phyloP scores from a whole-genome alignment of 2,888 invertebrate species.

The Eugnorisma glareosa region DNA sequence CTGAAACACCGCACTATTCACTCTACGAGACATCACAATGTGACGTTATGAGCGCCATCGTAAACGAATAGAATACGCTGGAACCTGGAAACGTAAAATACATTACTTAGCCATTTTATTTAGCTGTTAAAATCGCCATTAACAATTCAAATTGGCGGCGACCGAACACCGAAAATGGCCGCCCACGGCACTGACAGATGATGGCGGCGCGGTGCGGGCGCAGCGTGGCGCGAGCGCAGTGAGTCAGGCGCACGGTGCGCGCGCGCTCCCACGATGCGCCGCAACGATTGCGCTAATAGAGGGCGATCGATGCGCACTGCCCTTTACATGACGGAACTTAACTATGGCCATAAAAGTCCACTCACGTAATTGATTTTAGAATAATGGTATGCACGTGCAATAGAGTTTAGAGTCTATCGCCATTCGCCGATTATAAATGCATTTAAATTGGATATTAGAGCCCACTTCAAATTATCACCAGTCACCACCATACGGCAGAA shows the following conservation, averaged over 20 bases:
- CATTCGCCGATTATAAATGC: slow-evolving; percentile 38
- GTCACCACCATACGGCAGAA: not conserved
- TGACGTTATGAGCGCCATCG: slow-evolving; percentile 43
- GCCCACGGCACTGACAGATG: slow-evolving; percentile 64
- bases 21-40: slow-evolving; percentile 42
- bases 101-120: slow-evolving; percentile 52
- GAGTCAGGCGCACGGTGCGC: slow-evolving; percentile 57
- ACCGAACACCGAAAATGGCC: slow-evolving; percentile 68
- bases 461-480: slow-evolving; percentile 22
- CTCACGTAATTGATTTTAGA: slow-evolving; percentile 57
- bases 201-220: slow-evolving; percentile 30
- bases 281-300: slow-evolving; percentile 65
- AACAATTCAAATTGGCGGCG: slow-evolving; percentile 63
- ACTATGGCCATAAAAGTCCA: slow-evolving; percentile 58
- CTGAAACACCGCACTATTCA: slow-evolving; percentile 49
- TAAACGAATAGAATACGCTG: slow-evolving; percentile 47
- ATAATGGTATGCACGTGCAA: slow-evolving; percentile 56
- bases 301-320: slow-evolving; percentile 64
- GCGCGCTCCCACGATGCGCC: slow-evolving; percentile 66
- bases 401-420: slow-evolving; percentile 32
- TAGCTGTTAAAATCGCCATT: slow-evolving; percentile 63
- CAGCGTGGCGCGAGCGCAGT: slow-evolving; percentile 35
- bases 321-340: slow-evolving; percentile 62
- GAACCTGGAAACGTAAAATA: slow-evolving; percentile 51
- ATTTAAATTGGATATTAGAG: slow-evolving; percentile 50